Evolutionary conservation across 2,797 vertebrate genomes (phyloP).

Genomic region (Neostethus bicornis): DNA sequence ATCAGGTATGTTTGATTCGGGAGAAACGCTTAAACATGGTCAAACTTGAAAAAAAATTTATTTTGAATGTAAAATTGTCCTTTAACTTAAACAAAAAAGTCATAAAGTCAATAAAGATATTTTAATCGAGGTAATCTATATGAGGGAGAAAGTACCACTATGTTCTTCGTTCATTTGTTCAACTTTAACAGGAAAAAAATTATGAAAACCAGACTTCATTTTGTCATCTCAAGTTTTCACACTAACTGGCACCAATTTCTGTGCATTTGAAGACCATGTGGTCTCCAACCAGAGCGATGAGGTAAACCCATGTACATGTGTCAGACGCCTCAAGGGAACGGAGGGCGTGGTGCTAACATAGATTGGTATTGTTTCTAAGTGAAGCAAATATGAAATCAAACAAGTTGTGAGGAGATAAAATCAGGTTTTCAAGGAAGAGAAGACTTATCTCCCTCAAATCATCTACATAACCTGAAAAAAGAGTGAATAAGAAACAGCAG

Average conservation of each 20-base stretch:
- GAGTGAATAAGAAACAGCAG: constrained; percentile 12
- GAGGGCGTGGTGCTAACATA: constrained; percentile 33
- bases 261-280: constrained; percentile 11
- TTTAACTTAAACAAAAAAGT: too few species aligned
- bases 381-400: constrained; percentile 25
- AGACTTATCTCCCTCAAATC: too few species aligned
- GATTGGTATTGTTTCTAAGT: constrained; percentile 7
- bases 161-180: constrained; percentile 56
- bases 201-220: constrained; percentile 59
- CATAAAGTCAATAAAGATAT: too few species aligned
- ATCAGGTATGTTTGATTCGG: too few species aligned
- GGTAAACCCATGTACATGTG: constrained; percentile 33
- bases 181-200: constrained; percentile 64
- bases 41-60: too few species aligned
- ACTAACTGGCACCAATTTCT: constrained; percentile 30
- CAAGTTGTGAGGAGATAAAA: not conserved
- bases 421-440: constrained; percentile 16
- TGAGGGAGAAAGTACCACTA: constrained; percentile 39
- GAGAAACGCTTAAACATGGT: too few species aligned
- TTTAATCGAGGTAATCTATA: too few species aligned
- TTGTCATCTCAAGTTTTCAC: constrained; percentile 67
- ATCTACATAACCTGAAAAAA: not conserved
- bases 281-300: constrained; percentile 32
- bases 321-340: constrained; percentile 15
- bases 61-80: too few species aligned